Percentiles rank a stretch among this genome's conserved stretches.
Conservation (phyloP, 37 sponge, comb jelly and placozoan species). For the Oscarella lobularis region DNA sequence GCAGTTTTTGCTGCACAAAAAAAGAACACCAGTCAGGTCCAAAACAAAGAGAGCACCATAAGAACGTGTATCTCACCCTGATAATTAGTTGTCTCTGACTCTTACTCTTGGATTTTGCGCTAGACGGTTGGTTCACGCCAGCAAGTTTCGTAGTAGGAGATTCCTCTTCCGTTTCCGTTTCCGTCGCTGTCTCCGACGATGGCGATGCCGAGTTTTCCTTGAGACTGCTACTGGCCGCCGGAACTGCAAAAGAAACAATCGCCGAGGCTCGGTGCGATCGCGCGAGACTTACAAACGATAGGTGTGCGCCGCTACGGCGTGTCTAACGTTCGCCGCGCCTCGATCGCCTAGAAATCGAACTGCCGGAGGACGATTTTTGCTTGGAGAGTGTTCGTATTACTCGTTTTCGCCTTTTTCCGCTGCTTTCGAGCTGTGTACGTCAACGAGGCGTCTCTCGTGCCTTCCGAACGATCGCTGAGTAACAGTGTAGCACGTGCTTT, state of each 20-base stretch:
- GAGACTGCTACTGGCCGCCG: conserved; percentile 59
- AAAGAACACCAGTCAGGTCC: too few species aligned
- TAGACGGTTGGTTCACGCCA: too few species aligned
- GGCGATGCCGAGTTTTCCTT: conserved; percentile 73
- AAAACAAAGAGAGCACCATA: too few species aligned
- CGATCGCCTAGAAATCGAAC: neutral
- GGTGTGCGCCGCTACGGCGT: neutral
- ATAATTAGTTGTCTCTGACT: too few species aligned
- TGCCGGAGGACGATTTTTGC: neutral
- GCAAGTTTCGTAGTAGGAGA: too few species aligned
- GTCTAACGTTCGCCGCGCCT: neutral
- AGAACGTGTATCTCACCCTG: too few species aligned
- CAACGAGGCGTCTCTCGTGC: conserved; percentile 39
- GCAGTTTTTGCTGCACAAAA: too few species aligned
- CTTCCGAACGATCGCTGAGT: too few species aligned
- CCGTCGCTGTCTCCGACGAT: conserved; percentile 43
- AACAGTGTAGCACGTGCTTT: too few species aligned
- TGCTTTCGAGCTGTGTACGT: conserved; percentile 82
- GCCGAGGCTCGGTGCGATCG: too few species aligned
- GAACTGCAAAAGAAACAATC: conserved; percentile 41
- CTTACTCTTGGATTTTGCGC: too few species aligned
- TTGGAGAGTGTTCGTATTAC: neutral
- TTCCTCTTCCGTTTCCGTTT: too few species aligned
- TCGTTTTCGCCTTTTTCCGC: conserved; percentile 41
- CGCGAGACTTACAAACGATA: neutral